phyloP scores from a whole-genome alignment of 2,888 invertebrate genomes.

The Heteromyza rotundicornis region DNA sequence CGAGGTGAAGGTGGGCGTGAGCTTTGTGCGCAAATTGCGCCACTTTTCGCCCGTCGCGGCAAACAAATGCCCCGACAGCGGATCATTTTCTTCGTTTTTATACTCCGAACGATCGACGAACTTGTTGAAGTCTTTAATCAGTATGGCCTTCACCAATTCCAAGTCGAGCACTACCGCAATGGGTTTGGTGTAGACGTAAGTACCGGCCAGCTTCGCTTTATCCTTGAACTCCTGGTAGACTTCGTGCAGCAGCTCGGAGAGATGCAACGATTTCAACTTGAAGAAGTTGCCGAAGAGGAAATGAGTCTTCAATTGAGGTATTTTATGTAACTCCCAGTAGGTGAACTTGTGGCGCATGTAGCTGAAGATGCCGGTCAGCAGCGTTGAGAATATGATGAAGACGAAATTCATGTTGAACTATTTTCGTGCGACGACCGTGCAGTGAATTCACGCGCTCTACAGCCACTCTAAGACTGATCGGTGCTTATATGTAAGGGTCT shows the following conservation, averaged over 20 bases:
- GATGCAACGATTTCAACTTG: constrained; percentile 34
- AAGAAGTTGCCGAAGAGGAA: constrained; percentile 41
- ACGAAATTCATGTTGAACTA: constrained; percentile 33
- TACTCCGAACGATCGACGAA: constrained; percentile 54
- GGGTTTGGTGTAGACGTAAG: constrained; percentile 46
- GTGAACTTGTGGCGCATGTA: constrained; percentile 36
- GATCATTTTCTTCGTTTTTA: constrained; percentile 45
- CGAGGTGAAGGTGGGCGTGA: constrained; percentile 64
- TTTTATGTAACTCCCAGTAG: constrained; percentile 44
- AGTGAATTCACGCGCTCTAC: too few relatives aligned
- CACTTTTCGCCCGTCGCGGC: constrained; percentile 58
- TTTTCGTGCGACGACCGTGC: too few relatives aligned
- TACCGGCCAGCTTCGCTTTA: constrained; percentile 39
- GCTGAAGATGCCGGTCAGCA: constrained; percentile 33
- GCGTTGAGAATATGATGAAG: constrained; percentile 30
- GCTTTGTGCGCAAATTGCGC: constrained; percentile 60
- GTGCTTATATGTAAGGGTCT: too few relatives aligned
- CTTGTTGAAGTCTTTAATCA: constrained; percentile 59
- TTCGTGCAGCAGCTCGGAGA: constrained; percentile 38
- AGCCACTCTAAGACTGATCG: too few relatives aligned
- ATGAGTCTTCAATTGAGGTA: constrained; percentile 39
- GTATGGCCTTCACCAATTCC: constrained; percentile 52
- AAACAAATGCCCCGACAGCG: constrained; percentile 54
- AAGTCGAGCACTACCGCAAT: constrained; percentile 45
- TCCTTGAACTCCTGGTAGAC: constrained; percentile 46